These are phyloP conservation scores for Tarsius wallacei DNA, from an alignment of 2,797 vertebrate genomes.

Conservation along the genomic window DNA sequence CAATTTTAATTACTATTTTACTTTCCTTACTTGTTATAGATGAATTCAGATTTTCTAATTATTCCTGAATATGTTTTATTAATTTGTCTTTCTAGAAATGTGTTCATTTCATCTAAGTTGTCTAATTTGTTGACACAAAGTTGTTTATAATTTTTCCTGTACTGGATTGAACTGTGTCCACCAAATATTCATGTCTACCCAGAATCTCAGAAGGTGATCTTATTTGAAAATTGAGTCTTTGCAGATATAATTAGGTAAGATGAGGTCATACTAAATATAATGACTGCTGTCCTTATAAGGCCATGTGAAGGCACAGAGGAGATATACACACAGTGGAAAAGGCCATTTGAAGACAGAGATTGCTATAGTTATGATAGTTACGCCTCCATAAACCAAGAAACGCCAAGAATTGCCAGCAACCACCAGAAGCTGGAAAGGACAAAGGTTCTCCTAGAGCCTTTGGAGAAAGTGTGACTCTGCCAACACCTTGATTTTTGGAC, in stretches of 20 bases:
- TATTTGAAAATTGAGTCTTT: background rate
- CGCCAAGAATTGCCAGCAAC: background rate
- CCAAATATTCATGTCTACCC: background rate
- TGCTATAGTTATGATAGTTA: background rate
- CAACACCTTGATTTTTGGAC: background rate
- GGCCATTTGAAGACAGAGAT: background rate
- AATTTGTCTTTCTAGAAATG: slow-evolving; percentile 20
- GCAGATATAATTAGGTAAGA: slow-evolving; percentile 1
- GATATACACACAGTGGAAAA: background rate
- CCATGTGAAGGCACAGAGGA: background rate
- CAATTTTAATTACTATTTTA: background rate
- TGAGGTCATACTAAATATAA: background rate
- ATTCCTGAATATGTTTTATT: slow-evolving; percentile 12
- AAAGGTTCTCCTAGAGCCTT: background rate
- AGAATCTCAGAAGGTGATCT: background rate
- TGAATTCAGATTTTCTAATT: slow-evolving; percentile 31
- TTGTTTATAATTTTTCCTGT: background rate
- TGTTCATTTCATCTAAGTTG: background rate
- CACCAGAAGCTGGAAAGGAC: background rate
- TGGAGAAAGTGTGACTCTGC: background rate
- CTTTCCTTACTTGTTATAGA: background rate
- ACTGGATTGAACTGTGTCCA: background rate
- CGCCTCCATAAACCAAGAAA: background rate
- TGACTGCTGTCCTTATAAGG: background rate
- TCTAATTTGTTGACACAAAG: background rate